Evolutionary conservation across 2,797 vertebrate genomes (phyloP).

Genomic region (Falco peregrinus): DNA sequence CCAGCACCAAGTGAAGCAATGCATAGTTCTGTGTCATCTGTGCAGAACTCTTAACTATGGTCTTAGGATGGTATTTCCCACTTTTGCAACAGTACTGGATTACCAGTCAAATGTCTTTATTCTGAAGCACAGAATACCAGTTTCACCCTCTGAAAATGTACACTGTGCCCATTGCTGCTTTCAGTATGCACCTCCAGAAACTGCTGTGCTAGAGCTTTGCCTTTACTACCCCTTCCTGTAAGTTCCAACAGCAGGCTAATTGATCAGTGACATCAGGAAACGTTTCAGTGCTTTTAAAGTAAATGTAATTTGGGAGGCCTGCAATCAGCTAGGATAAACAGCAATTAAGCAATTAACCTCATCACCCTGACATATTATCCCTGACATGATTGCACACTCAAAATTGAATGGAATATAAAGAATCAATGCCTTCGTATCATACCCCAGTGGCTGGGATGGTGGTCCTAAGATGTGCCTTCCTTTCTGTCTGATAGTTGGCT

Average conservation of each 20-base stretch:
- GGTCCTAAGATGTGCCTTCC: neutral
- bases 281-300: neutral
- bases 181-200: neutral
- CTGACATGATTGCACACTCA: neutral
- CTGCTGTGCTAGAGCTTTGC: neutral
- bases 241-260: neutral
- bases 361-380: neutral
- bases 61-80: neutral
- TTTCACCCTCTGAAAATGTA: neutral
- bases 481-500: neutral
- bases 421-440: neutral
- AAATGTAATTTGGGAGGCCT: conserved; percentile 9
- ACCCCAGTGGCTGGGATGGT: too few species aligned
- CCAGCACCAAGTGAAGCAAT: neutral
- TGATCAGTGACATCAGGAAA: neutral
- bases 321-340: conserved; percentile 28
- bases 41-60: neutral
- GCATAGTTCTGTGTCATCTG: neutral
- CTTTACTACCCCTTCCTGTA: neutral
- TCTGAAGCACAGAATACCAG: neutral
- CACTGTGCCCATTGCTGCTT: neutral
- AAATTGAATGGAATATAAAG: neutral
- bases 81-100: neutral
- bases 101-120: neutral
- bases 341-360: conserved; percentile 4